Evolutionary conservation across 1,140 invertebrate species (phyloP), one percentile per base, ranked within the genome.

Genomic region (Drosophila malerkotliana): DNA sequence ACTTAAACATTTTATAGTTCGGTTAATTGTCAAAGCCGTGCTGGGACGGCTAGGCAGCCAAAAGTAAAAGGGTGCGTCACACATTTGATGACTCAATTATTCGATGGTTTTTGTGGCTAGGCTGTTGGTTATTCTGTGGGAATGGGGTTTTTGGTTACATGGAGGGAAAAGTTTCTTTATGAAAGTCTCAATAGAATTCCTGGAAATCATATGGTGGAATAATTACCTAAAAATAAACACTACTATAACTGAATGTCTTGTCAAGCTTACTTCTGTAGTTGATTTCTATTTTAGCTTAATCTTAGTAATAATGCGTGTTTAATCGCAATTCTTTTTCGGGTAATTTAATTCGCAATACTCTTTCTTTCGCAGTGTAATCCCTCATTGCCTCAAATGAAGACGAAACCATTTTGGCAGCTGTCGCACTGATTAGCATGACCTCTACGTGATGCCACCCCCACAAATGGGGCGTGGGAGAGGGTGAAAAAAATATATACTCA

Each of bases 81-180:
- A 82, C 83, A 81, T 82, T 87, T 82, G 85, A 88, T 87, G 83
- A 88, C 82, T 88, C 85, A 87, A 87, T 87, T 87, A 87, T 87
- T 87, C 71, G 71, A 76, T 72, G 83, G 79, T 72, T 87, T 87
- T 78, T 87, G 82, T 55, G 82, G 74, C 59, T 30, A 51, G 32
- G 53, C 64, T 53, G 63, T 45, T 44, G 79, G 63, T 74, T 77
- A 54, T 54, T 37, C 24, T 60, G 21, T 15, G 12, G 5, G 1
- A 10, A 44, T 18, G 14, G 37, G n/a, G 9, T 1, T 21, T 26
- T 4, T 30, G n/a, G 26, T 34, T 34, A 14, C 41, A 49, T 57
- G 49, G 57, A 6, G 15, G 18, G 32, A n/a, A 37, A 37, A 37
- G 32, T 14, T 44, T 4, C 4, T 8, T 0, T 10, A 6, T 7